Evolutionary conservation across 2,888 invertebrate genomes (phyloP), one percentile per base, ranked within the genome.

Genomic region (Ferdinandea cuprea): DNA sequence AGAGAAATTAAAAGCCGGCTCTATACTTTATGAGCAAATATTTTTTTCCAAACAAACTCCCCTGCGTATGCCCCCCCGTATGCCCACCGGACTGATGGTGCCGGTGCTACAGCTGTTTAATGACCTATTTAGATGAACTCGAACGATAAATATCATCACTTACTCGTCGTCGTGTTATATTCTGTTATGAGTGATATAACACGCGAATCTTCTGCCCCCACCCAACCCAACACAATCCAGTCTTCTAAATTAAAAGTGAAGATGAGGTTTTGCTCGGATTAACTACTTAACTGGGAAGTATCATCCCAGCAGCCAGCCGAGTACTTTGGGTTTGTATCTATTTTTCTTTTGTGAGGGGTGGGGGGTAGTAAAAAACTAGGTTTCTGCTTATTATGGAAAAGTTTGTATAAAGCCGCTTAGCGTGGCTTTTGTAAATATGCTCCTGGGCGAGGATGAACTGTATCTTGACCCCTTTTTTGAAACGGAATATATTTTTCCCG

Each of bases 101-200:
- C 28, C 13, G 11, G 6, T 37, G 56, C 37, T 37, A 11, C 40
- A 15, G 32, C 13, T 46, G 77, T 71, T 66, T 77, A 81, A 76
- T 77, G 81, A 72, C 81, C 81, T 48, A 81, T 77, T 77, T 81
- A 71, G 77, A 72, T 77, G 71, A 72, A 42, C 77, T 48, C 59
- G 42, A n/a, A 46, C 61, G 71, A 81, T 71, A 77, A 40, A 59
- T 3, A 52, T 76, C 61, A 54, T 68, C 68, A 52, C 17, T 58
- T 21, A 48, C 30, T 69, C 13, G 40, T n/a, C n/a, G n/a, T n/a
- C n/a, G n/a, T n/a, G n/a, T 40, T 7, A 7, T 40, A 19, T 19
- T 13, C 4, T 13, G 65, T 48, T 65, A 28, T 48, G 44, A 66
- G 52, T 81, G 77, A 61, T 71, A 77, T 81, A 71, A 71, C 77